A percentile compares a stretch with the other conserved stretches of the same genome.
Evolutionary conservation across 1,140 invertebrate species (phyloP).

Genomic region (Diprion similis): DNA sequence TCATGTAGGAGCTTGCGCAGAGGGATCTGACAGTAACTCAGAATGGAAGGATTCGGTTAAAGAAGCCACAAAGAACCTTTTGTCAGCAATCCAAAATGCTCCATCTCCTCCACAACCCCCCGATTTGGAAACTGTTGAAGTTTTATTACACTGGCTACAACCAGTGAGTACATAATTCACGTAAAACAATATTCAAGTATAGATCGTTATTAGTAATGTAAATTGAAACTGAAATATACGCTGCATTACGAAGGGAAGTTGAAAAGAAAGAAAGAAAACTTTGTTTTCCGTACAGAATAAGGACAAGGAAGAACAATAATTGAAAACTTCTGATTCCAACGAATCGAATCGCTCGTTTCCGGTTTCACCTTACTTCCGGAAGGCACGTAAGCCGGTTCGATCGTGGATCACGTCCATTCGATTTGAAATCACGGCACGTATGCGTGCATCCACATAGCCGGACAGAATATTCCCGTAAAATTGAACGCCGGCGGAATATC

Average conservation of each 20-base stretch:
- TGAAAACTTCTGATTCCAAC: too few species aligned
- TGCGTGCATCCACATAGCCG: too few species aligned
- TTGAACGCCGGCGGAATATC: too few species aligned
- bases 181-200: background rate
- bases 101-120: constrained; percentile 48
- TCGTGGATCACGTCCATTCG: too few species aligned
- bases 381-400: too few species aligned
- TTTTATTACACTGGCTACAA: constrained; percentile 56
- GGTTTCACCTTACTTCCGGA: too few species aligned
- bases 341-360: too few species aligned
- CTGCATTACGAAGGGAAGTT: background rate
- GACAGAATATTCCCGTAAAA: too few species aligned
- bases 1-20: constrained; percentile 44
- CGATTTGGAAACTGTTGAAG: constrained; percentile 46
- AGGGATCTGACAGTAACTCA: constrained; percentile 38
- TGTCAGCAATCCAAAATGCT: constrained; percentile 50
- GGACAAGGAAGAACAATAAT: background rate
- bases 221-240: too few species aligned
- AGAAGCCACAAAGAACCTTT: constrained; percentile 49
- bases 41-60: constrained; percentile 56
- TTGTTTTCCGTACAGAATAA: background rate
- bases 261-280: background rate
- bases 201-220: too few species aligned
- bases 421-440: too few species aligned
- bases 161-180: constrained; percentile 42